Evolutionary conservation across 2,113 vertebrate genomes (phyloP).

Genomic region (Ursus arctos): DNA sequence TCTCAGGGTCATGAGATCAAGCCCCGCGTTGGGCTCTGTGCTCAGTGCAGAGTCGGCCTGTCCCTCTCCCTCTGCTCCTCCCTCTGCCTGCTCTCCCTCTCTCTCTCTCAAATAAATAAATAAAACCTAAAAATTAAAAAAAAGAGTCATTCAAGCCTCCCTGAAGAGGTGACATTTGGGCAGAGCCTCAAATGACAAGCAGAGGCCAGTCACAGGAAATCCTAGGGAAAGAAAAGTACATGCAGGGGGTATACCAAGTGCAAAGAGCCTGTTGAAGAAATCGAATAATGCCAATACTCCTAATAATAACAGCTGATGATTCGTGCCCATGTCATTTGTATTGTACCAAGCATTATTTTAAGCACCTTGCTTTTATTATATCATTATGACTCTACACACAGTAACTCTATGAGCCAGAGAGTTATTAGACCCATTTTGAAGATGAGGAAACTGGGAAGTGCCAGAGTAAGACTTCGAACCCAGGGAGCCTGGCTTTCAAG

Average conservation of each 20-base stretch:
- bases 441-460: neutral
- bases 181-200: neutral
- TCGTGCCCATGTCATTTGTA: neutral
- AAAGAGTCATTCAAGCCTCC: neutral
- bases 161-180: neutral
- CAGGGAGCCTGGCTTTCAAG: neutral
- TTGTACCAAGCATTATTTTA: neutral
- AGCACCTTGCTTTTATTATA: neutral
- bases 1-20: neutral
- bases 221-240: neutral
- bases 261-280: neutral
- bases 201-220: neutral
- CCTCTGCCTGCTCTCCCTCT: neutral
- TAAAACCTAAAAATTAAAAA: neutral
- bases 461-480: neutral
- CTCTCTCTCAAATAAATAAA: neutral
- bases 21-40: neutral
- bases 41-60: neutral
- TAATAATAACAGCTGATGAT: neutral
- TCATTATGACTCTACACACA: neutral
- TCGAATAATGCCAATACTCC: neutral
- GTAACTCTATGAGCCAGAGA: neutral
- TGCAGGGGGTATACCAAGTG: neutral
- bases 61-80: neutral
- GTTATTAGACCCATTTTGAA: neutral